Evolutionary conservation across 2,888 invertebrate genomes (phyloP).

Genomic region (Elgonia sp.): DNA sequence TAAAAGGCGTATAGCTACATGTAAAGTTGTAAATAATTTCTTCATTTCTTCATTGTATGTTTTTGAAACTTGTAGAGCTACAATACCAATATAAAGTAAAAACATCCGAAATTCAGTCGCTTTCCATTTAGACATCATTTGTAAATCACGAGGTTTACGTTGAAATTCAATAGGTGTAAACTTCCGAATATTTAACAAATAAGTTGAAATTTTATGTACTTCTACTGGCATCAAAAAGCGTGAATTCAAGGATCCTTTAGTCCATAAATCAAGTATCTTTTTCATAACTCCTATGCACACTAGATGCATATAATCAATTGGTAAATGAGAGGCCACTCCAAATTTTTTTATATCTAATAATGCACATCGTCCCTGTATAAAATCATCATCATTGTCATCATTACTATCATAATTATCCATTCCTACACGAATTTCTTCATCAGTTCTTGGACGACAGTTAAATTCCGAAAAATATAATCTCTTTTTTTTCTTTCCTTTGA

Average conservation of each 20-base stretch:
- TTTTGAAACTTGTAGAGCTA: neutral
- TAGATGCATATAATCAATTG: slow-evolving; percentile 22
- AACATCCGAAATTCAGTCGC: slow-evolving; percentile 65
- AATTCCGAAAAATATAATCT: no score
- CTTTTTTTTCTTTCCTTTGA: no score
- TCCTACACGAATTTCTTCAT: no score
- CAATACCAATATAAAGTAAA: slow-evolving; percentile 50
- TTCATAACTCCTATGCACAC: slow-evolving; percentile 34
- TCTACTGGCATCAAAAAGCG: neutral
- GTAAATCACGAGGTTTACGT: slow-evolving; percentile 37
- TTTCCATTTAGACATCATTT: slow-evolving; percentile 53
- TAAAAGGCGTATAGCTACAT: slow-evolving; percentile 48
- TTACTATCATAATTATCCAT: no score
- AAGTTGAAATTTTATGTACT: slow-evolving; percentile 11
- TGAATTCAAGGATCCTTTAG: no score
- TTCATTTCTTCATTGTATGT: neutral
- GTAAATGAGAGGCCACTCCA: neutral
- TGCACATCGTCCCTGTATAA: slow-evolving; percentile 5
- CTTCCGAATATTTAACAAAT: slow-evolving; percentile 24
- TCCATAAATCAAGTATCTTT: neutral
- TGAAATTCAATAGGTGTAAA: slow-evolving; percentile 52
- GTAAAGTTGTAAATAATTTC: slow-evolving; percentile 2
- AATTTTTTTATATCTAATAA: neutral
- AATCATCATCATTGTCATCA: slow-evolving; percentile 15
- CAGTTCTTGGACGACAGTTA: no score